Conservation (phyloP, 2,113 vertebrate genomes). For the Salvelinus fontinalis region DNA sequence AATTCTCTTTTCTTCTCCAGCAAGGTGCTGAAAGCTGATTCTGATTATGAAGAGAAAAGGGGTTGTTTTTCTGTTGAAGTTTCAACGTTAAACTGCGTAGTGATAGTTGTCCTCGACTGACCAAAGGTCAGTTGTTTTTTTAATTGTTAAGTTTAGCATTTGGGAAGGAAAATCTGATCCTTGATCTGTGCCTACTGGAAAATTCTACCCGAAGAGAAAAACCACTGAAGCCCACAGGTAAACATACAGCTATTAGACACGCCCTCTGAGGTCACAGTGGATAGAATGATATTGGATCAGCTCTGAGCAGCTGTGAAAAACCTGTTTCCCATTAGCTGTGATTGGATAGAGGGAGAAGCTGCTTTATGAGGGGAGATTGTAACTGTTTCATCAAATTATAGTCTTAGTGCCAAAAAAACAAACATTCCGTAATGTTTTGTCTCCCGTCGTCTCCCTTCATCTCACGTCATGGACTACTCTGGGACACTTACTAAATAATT, state of each 20-base stretch:
- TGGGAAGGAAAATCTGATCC: no score
- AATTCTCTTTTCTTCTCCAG: slow-evolving; percentile 74
- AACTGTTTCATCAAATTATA: slow-evolving; percentile 51
- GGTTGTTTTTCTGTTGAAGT: background rate
- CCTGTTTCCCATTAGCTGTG: slow-evolving; percentile 5
- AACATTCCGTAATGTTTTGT: slow-evolving; percentile 62
- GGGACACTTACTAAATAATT: slow-evolving; percentile 49
- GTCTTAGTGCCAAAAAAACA: slow-evolving; percentile 45
- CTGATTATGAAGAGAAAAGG: slow-evolving; percentile 56
- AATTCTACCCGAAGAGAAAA: no score
- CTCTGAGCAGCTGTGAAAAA: slow-evolving; percentile 24
- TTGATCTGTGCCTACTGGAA: no score
- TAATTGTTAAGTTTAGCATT: background rate
- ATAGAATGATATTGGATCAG: slow-evolving; percentile 50
- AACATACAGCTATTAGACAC: slow-evolving; percentile 61
- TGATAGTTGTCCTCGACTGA: background rate
- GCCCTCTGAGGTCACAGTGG: slow-evolving; percentile 21
- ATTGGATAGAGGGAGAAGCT: slow-evolving; percentile 12
- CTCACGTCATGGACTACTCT: slow-evolving; percentile 56
- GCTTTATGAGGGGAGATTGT: slow-evolving; percentile 56
- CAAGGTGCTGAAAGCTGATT: slow-evolving; percentile 69
- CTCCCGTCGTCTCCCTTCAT: slow-evolving; percentile 42
- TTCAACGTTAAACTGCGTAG: background rate
- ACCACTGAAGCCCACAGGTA: slow-evolving; percentile 20
- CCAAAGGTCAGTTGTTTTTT: background rate